phyloP scores from a whole-genome alignment of 2,797 vertebrate species.

The Sandelia bainsii region DNA sequence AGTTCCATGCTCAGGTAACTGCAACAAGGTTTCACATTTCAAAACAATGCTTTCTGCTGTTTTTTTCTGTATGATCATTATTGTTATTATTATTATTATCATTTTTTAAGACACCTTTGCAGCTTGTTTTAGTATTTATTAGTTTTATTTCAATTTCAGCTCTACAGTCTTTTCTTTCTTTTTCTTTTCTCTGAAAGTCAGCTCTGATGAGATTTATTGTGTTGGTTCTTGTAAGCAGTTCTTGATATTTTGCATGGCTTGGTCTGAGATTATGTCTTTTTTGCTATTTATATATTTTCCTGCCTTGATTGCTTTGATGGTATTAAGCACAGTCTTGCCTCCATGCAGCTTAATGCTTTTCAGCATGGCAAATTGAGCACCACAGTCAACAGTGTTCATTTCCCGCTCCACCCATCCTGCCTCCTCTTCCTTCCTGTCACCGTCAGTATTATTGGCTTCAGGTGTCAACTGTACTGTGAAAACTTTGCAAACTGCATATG shows the following conservation, averaged over 20 bases:
- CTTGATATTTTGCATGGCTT: slow-evolving; percentile 87
- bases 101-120: slow-evolving; percentile 72
- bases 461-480: slow-evolving; percentile 94
- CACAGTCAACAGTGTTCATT: slow-evolving; percentile 86
- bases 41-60: slow-evolving; percentile 80
- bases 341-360: slow-evolving; percentile 81
- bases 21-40: slow-evolving; percentile 83
- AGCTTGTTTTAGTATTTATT: slow-evolving; percentile 74
- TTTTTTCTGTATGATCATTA: slow-evolving; percentile 65
- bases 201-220: slow-evolving; percentile 61
- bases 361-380: slow-evolving; percentile 82
- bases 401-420: slow-evolving; percentile 78
- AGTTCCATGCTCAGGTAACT: slow-evolving; percentile 78
- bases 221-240: slow-evolving; percentile 77
- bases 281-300: slow-evolving; percentile 75
- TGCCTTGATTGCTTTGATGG: slow-evolving; percentile 83
- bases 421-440: slow-evolving; percentile 72
- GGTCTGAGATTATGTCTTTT: slow-evolving; percentile 70
- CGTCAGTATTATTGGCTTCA: slow-evolving; percentile 83
- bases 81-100: slow-evolving; percentile 72
- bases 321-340: slow-evolving; percentile 85
- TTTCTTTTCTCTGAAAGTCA: slow-evolving; percentile 54
- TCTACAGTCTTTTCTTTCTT: slow-evolving; percentile 57
- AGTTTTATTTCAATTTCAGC: slow-evolving; percentile 80
- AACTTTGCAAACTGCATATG: slow-evolving; percentile 65